Evolutionary conservation across 2,113 vertebrate genomes (phyloP), one percentile per base, ranked within the genome.

Genomic region (Amphiprion percula): DNA sequence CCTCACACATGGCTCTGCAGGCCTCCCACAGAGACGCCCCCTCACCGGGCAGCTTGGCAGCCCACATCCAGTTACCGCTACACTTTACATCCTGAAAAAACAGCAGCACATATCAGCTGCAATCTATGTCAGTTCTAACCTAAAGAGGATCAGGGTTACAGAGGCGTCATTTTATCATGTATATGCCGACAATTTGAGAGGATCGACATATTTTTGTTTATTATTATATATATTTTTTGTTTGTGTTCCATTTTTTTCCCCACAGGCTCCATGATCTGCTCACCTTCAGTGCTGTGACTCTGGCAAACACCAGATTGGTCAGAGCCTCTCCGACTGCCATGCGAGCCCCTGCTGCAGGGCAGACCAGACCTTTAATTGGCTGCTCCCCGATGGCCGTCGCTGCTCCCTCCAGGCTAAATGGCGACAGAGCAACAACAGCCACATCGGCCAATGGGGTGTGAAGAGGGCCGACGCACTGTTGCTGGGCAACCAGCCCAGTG

Each of bases 61-160:
- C 95, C 97, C 97, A 98, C 97, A 98, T 98, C 97, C 97, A 98
- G 92, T 98, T 98, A 5, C 96, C 97, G 14, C 97, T 98, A 55
- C 97, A 98, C 76, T 98, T 98, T 56, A 98, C 96, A 21, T 97
- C 97, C 97, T 98, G 61, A 24, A 69, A 79, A 17, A 28, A 10
- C 2, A 10, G 10, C 19, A 23, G 16, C 44, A 55, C 5, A 50
- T 12, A 30, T 6, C 11, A 19, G 21, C 17, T 23, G 15, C 10
- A 5, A 10, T 4, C n/a, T 54, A 28, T 10, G 21, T 0, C 3
- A 6, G 21, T 28, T 46, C 6, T 9, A 30, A 53, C 17, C 24
- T n/a, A 60, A 24, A 53, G 17, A 39, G 0, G 5, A 64, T 11
- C 8, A 12, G 2, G 12, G 15, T 8, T 16, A 41, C 59, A 21